Conservation (phyloP, 2,113 vertebrate genomes). For the Thamnophis sirtalis region DNA sequence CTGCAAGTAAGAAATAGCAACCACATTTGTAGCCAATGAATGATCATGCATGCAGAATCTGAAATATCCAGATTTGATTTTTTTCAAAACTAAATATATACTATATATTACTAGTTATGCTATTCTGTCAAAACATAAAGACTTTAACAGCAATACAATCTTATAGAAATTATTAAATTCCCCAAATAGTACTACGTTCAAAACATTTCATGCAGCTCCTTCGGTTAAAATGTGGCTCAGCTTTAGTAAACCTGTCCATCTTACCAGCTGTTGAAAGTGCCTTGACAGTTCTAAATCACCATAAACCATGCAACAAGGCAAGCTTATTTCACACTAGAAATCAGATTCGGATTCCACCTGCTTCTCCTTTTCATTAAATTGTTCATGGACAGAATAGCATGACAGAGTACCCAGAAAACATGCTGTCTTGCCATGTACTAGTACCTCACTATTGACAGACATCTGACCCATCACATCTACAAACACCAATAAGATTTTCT, state of each 20-base stretch:
- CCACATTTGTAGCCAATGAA: background rate
- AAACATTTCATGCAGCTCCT: conserved; percentile 7
- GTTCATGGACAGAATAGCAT: conserved; percentile 26
- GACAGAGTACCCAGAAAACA: conserved; percentile 38
- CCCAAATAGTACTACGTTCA: conserved; percentile 16
- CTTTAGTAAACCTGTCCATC: conserved; percentile 24
- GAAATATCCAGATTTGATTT: background rate
- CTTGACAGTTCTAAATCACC: conserved; percentile 26
- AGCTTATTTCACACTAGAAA: conserved; percentile 47
- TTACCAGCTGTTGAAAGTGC: conserved; percentile 16
- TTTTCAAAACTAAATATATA: background rate
- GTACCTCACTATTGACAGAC: conserved; percentile 38
- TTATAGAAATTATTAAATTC: background rate
- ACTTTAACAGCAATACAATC: conserved; percentile 30
- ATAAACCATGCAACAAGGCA: conserved; percentile 29
- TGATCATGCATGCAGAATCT: background rate
- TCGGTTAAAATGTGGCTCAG: background rate
- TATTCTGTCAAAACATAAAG: conserved; percentile 20
- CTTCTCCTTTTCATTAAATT: conserved; percentile 41
- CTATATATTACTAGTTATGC: background rate
- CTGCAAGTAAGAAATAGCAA: background rate
- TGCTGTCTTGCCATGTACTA: conserved; percentile 36
- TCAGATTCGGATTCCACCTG: conserved; percentile 42
- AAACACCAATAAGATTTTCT: background rate
- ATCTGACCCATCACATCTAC: conserved; percentile 24